Evolutionary conservation across 1,140 invertebrate species (phyloP).

Genomic region (Zelostemma sp.): DNA sequence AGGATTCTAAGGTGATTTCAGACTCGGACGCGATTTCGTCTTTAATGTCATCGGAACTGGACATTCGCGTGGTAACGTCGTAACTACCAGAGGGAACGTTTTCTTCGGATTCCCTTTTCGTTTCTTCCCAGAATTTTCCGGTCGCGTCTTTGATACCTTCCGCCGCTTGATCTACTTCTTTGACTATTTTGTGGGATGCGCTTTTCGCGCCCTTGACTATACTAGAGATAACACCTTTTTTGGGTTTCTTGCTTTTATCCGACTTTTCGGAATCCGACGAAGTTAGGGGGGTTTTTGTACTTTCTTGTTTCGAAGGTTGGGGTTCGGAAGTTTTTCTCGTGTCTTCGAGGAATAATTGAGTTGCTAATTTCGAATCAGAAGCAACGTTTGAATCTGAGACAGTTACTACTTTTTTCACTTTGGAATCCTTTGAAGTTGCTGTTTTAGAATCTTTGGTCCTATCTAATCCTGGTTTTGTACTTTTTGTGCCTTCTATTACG

Average conservation of each 20-base stretch:
- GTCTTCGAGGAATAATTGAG: constrained; percentile 40
- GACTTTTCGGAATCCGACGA: constrained; percentile 29
- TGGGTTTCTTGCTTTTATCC: constrained; percentile 44
- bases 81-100: constrained; percentile 46
- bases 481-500: neutral
- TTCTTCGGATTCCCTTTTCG: constrained; percentile 60
- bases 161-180: constrained; percentile 58
- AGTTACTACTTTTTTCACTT: constrained; percentile 14
- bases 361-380: constrained; percentile 32
- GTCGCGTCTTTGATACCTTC: constrained; percentile 55
- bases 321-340: constrained; percentile 18
- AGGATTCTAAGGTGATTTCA: constrained; percentile 47
- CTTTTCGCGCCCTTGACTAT: constrained; percentile 56
- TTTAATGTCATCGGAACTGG: constrained; percentile 24
- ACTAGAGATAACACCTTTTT: constrained; percentile 50
- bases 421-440: neutral
- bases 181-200: constrained; percentile 66
- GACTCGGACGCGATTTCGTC: constrained; percentile 40
- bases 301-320: neutral
- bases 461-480: neutral
- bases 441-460: constrained; percentile 16
- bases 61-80: constrained; percentile 42
- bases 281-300: constrained; percentile 18
- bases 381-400: constrained; percentile 7
- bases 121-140: constrained; percentile 61